These are phyloP conservation scores for Drosophila aldrichi DNA, from an alignment of 2,888 invertebrate genomes.

Conservation along the genomic window DNA sequence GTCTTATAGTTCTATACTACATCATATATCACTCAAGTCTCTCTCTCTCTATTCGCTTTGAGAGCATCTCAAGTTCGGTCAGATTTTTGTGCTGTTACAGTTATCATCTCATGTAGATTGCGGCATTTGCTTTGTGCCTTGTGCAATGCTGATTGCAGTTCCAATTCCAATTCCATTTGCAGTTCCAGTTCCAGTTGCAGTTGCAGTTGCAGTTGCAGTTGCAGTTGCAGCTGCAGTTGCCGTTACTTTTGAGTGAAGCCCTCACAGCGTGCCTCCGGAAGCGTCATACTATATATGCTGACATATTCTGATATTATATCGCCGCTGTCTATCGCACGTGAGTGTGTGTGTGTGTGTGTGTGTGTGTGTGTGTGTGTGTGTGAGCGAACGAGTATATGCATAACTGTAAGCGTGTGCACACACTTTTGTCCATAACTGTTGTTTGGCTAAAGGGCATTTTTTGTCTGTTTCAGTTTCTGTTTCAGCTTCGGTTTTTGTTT, in stretches of 20 bases:
- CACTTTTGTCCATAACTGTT: constrained; percentile 50
- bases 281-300: constrained; percentile 26
- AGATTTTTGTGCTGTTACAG: constrained; percentile 5
- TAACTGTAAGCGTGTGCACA: constrained; percentile 11
- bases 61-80: not conserved
- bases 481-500: not conserved
- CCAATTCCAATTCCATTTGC: constrained; percentile 14
- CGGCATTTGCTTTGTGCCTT: constrained; percentile 48
- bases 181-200: constrained; percentile 13
- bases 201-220: constrained; percentile 16
- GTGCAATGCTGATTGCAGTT: constrained; percentile 46
- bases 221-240: too few relatives aligned
- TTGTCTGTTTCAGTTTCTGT: constrained; percentile 3
- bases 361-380: not conserved
- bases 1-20: too few relatives aligned
- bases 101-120: constrained; percentile 49
- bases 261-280: constrained; percentile 45
- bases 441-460: constrained; percentile 52
- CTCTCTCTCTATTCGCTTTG: too few relatives aligned
- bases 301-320: constrained; percentile 51
- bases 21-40: too few relatives aligned
- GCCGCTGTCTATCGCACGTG: constrained; percentile 23
- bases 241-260: constrained; percentile 23
- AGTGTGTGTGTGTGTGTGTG: not conserved
- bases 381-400: not conserved